Evolutionary conservation across 2,797 vertebrate species (phyloP).

Genomic region (Sorex maritimensis): DNA sequence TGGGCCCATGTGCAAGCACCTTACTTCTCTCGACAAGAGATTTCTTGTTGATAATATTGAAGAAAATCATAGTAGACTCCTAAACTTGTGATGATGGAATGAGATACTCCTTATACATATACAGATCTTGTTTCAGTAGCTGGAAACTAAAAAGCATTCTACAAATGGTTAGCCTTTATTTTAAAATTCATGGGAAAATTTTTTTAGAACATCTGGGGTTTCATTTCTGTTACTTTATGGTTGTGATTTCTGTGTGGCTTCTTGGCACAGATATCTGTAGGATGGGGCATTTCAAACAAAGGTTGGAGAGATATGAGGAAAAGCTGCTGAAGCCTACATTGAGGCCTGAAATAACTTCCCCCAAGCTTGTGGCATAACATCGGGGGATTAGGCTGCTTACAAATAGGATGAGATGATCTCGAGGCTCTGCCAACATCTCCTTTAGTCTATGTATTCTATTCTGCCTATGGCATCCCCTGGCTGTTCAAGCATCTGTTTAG

Average conservation of each 20-base stretch:
- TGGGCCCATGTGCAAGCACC: conserved; percentile 18
- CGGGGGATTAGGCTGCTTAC: conserved; percentile 68
- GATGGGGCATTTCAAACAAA: conserved; percentile 49
- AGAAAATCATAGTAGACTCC: not conserved
- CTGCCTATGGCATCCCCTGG: conserved; percentile 78
- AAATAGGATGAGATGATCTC: conserved; percentile 72
- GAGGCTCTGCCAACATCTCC: conserved; percentile 72
- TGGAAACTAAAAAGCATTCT: conserved; percentile 51
- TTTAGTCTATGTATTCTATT: conserved; percentile 62
- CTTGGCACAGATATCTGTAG: conserved; percentile 24
- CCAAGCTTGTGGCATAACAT: conserved; percentile 56
- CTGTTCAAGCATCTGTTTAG: conserved; percentile 84
- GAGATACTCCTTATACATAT: not conserved
- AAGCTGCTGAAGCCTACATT: conserved; percentile 58
- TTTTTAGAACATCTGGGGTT: conserved; percentile 67
- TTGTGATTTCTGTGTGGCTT: conserved; percentile 44
- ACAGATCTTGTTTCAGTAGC: conserved; percentile 29
- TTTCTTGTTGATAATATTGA: conserved; percentile 20
- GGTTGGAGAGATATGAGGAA: conserved; percentile 62
- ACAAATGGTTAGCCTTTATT: conserved; percentile 64
- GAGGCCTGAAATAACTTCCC: conserved; percentile 53
- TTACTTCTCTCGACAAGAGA: not conserved
- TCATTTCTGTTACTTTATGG: conserved; percentile 42
- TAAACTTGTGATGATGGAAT: not conserved
- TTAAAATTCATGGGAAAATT: conserved; percentile 58